These are phyloP conservation scores for Mastomys coucha DNA, from an alignment of 2,113 vertebrate species.

Conservation along the genomic window DNA sequence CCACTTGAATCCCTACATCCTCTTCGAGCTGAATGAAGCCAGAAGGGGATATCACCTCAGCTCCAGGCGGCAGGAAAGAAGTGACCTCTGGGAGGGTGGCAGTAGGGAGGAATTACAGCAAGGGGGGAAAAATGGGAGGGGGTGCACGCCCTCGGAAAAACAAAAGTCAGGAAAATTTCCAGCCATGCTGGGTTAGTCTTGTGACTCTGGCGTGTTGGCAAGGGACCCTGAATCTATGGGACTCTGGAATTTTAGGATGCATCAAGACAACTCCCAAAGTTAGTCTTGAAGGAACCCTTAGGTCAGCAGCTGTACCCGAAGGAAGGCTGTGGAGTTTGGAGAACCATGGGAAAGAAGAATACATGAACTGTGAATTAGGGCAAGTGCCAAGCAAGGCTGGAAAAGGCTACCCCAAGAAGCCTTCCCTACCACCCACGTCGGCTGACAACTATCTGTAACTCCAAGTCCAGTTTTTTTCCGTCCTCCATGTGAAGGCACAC, in stretches of 20 bases:
- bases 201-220: conserved; percentile 12
- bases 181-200: conserved; percentile 38
- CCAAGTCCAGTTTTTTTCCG: background rate
- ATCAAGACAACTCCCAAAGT: conserved; percentile 1
- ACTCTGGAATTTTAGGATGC: conserved; percentile 2
- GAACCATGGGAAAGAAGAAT: background rate
- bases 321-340: background rate
- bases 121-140: conserved; percentile 70
- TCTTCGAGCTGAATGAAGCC: conserved; percentile 65
- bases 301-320: conserved; percentile 15
- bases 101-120: conserved; percentile 62
- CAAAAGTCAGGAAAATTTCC: conserved; percentile 78
- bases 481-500: background rate
- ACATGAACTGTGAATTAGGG: background rate
- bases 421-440: background rate
- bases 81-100: conserved; percentile 83
- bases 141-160: conserved; percentile 39
- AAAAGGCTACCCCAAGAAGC: background rate
- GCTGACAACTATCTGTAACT: background rate
- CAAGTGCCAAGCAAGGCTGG: background rate
- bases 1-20: conserved; percentile 59
- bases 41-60: conserved; percentile 80
- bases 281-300: background rate
- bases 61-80: conserved; percentile 86
- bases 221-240: background rate